These are phyloP conservation scores for Elgaria multicarinata DNA, from an alignment of 2,113 vertebrate species.

Conservation along the genomic window DNA sequence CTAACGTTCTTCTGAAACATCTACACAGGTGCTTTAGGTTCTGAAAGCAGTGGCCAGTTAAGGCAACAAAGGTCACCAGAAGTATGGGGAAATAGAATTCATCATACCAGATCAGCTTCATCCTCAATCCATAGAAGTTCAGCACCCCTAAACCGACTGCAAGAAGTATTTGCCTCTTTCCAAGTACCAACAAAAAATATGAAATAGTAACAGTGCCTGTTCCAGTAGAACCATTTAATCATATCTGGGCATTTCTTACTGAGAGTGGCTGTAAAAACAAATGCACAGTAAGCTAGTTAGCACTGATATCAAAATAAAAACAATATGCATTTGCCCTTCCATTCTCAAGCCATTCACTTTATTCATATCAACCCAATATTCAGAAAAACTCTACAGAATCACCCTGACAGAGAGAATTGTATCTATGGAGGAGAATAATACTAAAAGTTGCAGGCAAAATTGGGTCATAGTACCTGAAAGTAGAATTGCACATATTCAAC, in stretches of 20 bases:
- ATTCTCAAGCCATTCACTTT: not conserved
- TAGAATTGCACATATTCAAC: not conserved
- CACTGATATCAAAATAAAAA: not conserved
- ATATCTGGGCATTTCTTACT: constrained; percentile 31
- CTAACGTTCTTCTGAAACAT: not conserved
- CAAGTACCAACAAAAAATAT: not conserved
- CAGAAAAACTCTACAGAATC: not conserved
- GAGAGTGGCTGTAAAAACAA: constrained; percentile 27
- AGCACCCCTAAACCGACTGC: constrained; percentile 33
- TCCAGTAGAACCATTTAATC: constrained; percentile 34
- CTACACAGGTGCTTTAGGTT: not conserved
- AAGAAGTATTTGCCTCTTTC: constrained; percentile 18
- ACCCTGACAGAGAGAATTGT: not conserved
- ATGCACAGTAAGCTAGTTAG: not conserved
- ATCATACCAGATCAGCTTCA: not conserved
- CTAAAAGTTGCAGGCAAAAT: not conserved
- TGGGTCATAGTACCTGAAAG: not conserved
- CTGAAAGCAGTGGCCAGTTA: not conserved
- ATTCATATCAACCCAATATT: not conserved
- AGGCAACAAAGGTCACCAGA: not conserved
- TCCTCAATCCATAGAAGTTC: constrained; percentile 28
- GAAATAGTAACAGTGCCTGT: constrained; percentile 35
- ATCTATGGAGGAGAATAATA: not conserved
- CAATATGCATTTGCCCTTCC: not conserved
- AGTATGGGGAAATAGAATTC: not conserved